A percentile compares a stretch with the other conserved stretches of the same genome.
These are phyloP conservation scores for Apodemus agrarius DNA, from an alignment of 2,797 vertebrate genomes.

Conservation along the genomic window DNA sequence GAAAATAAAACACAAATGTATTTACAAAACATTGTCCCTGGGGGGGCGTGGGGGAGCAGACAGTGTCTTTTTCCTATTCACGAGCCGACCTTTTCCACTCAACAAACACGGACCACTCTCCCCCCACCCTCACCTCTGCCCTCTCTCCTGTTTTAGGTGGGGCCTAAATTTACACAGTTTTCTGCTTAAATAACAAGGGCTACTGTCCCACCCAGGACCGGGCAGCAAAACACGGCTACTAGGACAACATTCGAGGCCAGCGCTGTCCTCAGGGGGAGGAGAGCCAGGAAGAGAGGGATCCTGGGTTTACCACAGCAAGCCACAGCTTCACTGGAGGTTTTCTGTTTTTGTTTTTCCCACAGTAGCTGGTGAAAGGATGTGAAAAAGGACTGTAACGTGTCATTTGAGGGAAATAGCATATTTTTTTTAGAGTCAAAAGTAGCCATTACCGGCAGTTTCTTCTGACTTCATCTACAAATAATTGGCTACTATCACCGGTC, in stretches of 20 bases:
- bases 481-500: background rate
- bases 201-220: conserved; percentile 9
- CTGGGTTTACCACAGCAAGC: no score
- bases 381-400: background rate
- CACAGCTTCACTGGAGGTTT: background rate
- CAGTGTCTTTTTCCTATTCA: conserved; percentile 75
- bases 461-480: conserved; percentile 41
- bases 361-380: background rate
- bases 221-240: background rate
- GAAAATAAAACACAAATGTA: conserved; percentile 71
- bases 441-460: conserved; percentile 41
- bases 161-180: conserved; percentile 70
- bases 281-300: background rate
- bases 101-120: conserved; percentile 57
- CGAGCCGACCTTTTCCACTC: conserved; percentile 79
- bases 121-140: conserved; percentile 61
- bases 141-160: conserved; percentile 75
- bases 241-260: background rate
- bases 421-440: conserved; percentile 10
- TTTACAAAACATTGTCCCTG: conserved; percentile 50
- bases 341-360: background rate
- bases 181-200: conserved; percentile 71
- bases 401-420: background rate
- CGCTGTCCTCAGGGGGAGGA: background rate
- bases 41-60: background rate